A percentile compares a stretch with the other conserved stretches of the same genome.
These are phyloP conservation scores for Aporophyla nigra DNA, from an alignment of 2,888 invertebrate species.

Conservation along the genomic window DNA sequence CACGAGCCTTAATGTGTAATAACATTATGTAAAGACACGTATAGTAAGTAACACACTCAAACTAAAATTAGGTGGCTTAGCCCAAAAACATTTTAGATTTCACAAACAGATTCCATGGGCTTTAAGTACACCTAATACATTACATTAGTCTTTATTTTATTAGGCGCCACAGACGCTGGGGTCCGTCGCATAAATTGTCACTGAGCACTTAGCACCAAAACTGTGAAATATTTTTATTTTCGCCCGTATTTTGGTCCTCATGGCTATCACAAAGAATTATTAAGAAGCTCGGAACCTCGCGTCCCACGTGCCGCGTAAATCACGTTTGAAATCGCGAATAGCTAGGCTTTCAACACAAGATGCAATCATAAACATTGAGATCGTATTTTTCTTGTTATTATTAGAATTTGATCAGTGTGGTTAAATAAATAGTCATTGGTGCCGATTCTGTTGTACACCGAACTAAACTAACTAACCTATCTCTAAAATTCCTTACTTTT, in stretches of 20 bases:
- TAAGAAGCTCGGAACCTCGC: background rate
- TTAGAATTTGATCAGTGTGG: background rate
- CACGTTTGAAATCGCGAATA: background rate
- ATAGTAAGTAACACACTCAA: no score
- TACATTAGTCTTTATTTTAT: conserved; percentile 31
- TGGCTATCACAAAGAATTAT: background rate
- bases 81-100: background rate
- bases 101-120: background rate
- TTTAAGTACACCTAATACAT: conserved; percentile 17
- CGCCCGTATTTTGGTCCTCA: background rate
- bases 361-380: background rate
- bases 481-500: no score
- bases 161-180: conserved; percentile 10
- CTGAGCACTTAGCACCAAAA: conserved; percentile 21
- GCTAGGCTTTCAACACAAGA: background rate
- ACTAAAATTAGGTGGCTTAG: background rate
- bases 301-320: background rate
- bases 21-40: no score
- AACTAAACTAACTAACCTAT: no score
- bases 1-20: no score
- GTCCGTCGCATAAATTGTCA: conserved; percentile 34
- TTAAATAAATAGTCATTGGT: background rate
- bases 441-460: no score
- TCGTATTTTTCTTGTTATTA: background rate
- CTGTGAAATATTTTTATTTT: conserved; percentile 26